Evolutionary conservation across 1,140 invertebrate species (phyloP), one percentile per base, ranked within the genome.

Genomic region (Leptestheria dahalacensis): DNA sequence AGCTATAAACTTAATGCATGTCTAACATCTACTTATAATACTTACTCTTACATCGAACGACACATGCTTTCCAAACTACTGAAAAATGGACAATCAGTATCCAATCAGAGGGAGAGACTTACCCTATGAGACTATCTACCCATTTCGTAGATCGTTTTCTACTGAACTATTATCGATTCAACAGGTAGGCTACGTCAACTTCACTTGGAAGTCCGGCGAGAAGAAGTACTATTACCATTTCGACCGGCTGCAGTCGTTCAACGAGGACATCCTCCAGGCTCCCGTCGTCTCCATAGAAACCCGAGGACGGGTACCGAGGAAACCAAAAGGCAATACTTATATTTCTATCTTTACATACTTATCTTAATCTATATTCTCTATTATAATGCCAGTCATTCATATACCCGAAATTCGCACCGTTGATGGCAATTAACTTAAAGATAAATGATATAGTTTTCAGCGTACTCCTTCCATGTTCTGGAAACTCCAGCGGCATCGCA

Each of bases 201-300:
- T 94, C 67, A 93, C 89, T 6, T 93, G 89, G 90, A 86, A 85
- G 69, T 83, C 88, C 15, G 87, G 86, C 24, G 74, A 78, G 33
- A 88, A 86, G 70, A 85, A 85, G 68, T 93, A 92, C 73, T 82
- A 80, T 69, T 93, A 93, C 68, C 80, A 89, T 71, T 93, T 93
- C 70, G 86, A 90, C 70, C 78, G 80, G 49, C 73, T 94, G 51
- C 81, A 87, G 64, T 90, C 88, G 2, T 85, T 82, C 65, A 83
- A 92, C 71, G 81, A 88, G 61, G 82, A 81, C 61, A 85, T 93
- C 64, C 68, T 94, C 41, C 81, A 86, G 68, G 80, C 86, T 18
- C 90, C 90, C 12, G 79, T 85, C n/a, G 79, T 93, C 48, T 90
- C 88, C 2, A 90, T 94, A 46, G 84, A 86, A 69, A 83, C 81